Evolutionary conservation across 2,888 invertebrate genomes (phyloP).

Genomic region (Drosophila quinaria): DNA sequence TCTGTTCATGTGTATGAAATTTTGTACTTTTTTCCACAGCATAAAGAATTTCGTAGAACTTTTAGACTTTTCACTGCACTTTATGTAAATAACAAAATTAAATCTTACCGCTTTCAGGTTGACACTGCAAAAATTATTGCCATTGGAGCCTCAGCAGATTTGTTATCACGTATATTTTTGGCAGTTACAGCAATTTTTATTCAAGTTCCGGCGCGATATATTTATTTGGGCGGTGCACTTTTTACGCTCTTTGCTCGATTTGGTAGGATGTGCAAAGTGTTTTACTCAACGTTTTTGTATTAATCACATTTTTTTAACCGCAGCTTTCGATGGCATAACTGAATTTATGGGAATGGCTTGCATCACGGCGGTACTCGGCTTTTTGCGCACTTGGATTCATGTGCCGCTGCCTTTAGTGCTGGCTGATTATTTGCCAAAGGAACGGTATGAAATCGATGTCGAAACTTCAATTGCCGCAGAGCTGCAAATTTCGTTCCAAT

Average conservation of each 20-base stretch:
- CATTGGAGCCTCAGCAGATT: slow-evolving; percentile 89
- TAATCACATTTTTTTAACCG: not conserved
- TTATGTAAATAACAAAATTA: not conserved
- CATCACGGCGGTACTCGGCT: slow-evolving; percentile 88
- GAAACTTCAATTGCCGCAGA: not conserved
- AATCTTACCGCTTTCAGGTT: slow-evolving; percentile 83
- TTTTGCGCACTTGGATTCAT: slow-evolving; percentile 90
- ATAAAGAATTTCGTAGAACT: not conserved
- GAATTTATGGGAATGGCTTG: slow-evolving; percentile 87
- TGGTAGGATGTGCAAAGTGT: slow-evolving; percentile 85
- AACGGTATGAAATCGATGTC: slow-evolving; percentile 83
- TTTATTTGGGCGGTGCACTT: slow-evolving; percentile 89
- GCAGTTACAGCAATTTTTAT: slow-evolving; percentile 88
- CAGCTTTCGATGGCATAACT: slow-evolving; percentile 87
- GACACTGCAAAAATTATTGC: slow-evolving; percentile 90
- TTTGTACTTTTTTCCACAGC: not conserved
- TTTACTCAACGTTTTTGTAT: not conserved
- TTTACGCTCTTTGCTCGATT: slow-evolving; percentile 89
- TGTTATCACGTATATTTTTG: slow-evolving; percentile 88
- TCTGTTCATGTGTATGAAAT: too few relatives aligned
- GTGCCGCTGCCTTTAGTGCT: slow-evolving; percentile 90
- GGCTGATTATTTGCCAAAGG: slow-evolving; percentile 89
- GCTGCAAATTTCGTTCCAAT: not conserved
- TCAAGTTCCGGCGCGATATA: slow-evolving; percentile 88
- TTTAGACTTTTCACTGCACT: not conserved